Conservation (phyloP, 2,113 vertebrate species). For the Butorides virescens region DNA sequence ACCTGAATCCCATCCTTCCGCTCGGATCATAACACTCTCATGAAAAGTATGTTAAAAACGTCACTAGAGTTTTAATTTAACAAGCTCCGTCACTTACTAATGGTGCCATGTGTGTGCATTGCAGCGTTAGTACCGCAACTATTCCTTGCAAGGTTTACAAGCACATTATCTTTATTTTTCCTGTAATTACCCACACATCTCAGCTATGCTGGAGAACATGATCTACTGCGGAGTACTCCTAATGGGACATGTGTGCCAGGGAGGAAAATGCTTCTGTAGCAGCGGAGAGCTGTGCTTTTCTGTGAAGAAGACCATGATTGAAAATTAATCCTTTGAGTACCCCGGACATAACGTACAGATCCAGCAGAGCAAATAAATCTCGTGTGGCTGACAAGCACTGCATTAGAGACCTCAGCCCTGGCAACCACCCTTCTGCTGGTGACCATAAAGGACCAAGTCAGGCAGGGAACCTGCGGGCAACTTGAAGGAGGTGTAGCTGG, state of each 20-base stretch:
- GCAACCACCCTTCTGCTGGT: not conserved
- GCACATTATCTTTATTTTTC: not conserved
- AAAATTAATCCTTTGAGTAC: not conserved
- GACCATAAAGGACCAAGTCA: not conserved
- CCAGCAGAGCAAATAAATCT: not conserved
- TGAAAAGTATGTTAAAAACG: not conserved
- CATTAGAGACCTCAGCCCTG: not conserved
- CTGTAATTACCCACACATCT: not conserved
- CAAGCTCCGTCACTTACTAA: not conserved
- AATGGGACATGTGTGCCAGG: not conserved
- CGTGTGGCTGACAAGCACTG: not conserved
- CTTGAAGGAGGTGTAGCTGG: not conserved
- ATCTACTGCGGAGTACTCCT: not conserved
- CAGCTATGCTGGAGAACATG: not conserved
- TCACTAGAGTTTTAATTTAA: not conserved
- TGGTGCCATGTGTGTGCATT: not conserved
- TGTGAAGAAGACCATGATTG: not conserved
- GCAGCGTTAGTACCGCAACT: not conserved
- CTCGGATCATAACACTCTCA: not conserved
- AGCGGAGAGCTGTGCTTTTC: not conserved
- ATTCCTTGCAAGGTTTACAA: not conserved
- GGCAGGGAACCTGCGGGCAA: not conserved
- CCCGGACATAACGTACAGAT: not conserved
- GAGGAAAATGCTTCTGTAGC: not conserved
- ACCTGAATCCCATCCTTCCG: not conserved